A percentile compares a stretch with the other conserved stretches of the same genome.
Conservation (phyloP, 2,113 vertebrate genomes). For the Onychorhynchus coronatus region DNA sequence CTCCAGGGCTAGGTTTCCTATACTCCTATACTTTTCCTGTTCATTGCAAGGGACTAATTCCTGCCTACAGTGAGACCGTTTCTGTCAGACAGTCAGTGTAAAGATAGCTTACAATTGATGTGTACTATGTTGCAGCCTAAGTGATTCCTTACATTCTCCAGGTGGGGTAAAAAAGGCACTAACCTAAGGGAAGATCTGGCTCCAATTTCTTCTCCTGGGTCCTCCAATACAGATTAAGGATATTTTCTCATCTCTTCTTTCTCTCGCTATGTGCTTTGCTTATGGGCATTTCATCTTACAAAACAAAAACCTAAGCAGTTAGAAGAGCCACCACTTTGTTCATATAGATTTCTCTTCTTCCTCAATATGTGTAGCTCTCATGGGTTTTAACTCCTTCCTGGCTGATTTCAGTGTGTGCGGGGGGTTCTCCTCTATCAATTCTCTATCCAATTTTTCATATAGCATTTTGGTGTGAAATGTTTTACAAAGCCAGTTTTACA, state of each 20-base stretch:
- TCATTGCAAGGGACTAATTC: not conserved
- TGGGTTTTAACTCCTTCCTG: not conserved
- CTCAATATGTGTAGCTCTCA: not conserved
- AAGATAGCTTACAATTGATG: not conserved
- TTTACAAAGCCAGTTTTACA: not conserved
- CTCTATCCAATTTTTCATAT: not conserved
- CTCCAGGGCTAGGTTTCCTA: not conserved
- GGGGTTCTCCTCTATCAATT: not conserved
- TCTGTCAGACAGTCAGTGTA: rapidly evolving
- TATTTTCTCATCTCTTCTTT: not conserved
- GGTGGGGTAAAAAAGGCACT: not conserved
- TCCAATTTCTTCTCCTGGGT: not conserved
- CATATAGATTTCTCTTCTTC: not conserved
- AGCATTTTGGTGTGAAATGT: not conserved
- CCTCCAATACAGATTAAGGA: not conserved
- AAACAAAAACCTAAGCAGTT: not conserved
- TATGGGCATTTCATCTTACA: not conserved
- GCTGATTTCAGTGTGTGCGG: not conserved
- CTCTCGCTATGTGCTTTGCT: not conserved
- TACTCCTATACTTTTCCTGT: not conserved
- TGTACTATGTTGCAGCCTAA: not conserved
- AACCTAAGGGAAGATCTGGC: not conserved
- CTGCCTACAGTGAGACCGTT: not conserved
- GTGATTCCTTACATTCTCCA: not conserved
- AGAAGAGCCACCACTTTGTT: not conserved